Conservation (phyloP, 2,888 invertebrate genomes). For the Cenopis cana region DNA sequence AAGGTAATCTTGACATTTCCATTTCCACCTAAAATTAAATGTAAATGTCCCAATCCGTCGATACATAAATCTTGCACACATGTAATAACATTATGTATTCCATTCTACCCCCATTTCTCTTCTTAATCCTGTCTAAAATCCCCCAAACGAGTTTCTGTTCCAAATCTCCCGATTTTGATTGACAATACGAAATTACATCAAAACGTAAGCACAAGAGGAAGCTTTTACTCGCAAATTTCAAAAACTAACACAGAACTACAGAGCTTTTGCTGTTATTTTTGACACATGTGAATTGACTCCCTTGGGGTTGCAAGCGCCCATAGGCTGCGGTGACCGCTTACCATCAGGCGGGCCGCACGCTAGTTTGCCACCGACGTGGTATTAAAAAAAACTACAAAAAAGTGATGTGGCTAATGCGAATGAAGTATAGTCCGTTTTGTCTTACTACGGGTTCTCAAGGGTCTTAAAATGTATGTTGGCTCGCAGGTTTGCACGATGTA, state of each 20-base stretch:
- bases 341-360: no score
- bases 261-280: no score
- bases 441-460: no score
- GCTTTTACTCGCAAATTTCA: slow-evolving; percentile 9
- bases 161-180: slow-evolving; percentile 18
- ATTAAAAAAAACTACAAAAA: no score
- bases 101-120: not conserved
- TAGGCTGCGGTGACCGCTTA: no score
- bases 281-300: no score
- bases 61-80: slow-evolving; percentile 18
- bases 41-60: slow-evolving; percentile 1
- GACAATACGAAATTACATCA: slow-evolving; percentile 25
- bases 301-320: no score
- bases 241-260: slow-evolving; percentile 33
- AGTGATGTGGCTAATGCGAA: no score
- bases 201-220: slow-evolving; percentile 8
- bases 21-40: not conserved
- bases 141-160: slow-evolving; percentile 4
- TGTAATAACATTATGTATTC: slow-evolving; percentile 13
- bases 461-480: no score
- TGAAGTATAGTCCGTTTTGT: no score
- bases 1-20: slow-evolving; percentile 7
- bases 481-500: no score
- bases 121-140: slow-evolving; percentile 24
- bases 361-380: no score